These are phyloP conservation scores for Trypoxylus dichotomus DNA, from an alignment of 1,140 invertebrate species.

Conservation along the genomic window DNA sequence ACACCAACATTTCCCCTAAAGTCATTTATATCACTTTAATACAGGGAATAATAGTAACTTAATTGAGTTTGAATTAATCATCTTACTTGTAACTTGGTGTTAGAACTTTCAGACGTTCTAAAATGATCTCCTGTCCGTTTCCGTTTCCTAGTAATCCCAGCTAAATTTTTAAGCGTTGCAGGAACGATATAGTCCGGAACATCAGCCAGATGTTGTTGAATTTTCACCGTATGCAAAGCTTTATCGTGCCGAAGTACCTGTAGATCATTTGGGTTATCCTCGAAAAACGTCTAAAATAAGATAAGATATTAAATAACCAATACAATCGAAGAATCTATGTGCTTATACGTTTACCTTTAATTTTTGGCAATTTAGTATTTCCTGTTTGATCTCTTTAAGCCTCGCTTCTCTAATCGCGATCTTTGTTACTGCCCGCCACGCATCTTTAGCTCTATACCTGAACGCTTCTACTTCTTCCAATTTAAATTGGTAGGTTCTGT, in stretches of 20 bases:
- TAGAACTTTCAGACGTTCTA: slow-evolving; percentile 37
- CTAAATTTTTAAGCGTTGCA: slow-evolving; percentile 67
- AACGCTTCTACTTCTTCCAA: slow-evolving; percentile 96
- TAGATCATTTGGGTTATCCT: slow-evolving; percentile 91
- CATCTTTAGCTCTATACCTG: slow-evolving; percentile 90
- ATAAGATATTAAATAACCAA: background rate
- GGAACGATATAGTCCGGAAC: slow-evolving; percentile 95
- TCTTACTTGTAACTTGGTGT: slow-evolving; percentile 41
- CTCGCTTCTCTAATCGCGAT: slow-evolving; percentile 91
- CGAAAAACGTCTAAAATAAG: slow-evolving; percentile 79
- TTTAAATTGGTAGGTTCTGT: slow-evolving; percentile 90
- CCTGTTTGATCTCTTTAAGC: slow-evolving; percentile 93
- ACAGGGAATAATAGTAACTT: no score
- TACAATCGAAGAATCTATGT: background rate
- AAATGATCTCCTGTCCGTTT: slow-evolving; percentile 50
- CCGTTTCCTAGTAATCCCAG: slow-evolving; percentile 54
- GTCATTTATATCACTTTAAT: no score
- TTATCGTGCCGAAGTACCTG: slow-evolving; percentile 90
- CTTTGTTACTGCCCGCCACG: slow-evolving; percentile 89
- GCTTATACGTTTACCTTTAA: slow-evolving; percentile 67
- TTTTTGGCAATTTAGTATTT: slow-evolving; percentile 92
- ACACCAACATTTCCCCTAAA: no score
- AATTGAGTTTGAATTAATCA: no score
- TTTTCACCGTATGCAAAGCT: slow-evolving; percentile 80
- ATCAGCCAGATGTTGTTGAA: slow-evolving; percentile 84